Percentiles rank a stretch among this genome's conserved stretches.
These are phyloP conservation scores for Plebejus anna DNA, from an alignment of 2,888 invertebrate species.

Conservation along the genomic window DNA sequence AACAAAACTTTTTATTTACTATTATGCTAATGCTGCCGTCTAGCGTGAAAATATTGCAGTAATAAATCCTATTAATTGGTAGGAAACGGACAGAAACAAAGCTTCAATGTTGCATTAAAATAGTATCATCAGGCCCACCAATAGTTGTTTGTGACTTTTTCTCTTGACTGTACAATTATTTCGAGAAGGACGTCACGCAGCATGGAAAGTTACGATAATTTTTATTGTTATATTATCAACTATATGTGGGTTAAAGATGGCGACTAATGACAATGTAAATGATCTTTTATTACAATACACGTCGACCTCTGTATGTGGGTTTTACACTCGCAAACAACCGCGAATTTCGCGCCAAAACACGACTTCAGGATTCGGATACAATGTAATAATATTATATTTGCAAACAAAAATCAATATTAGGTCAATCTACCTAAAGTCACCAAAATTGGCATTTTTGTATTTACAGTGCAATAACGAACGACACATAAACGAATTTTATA, in stretches of 20 bases:
- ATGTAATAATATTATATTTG: too few relatives aligned
- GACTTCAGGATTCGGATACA: too few relatives aligned
- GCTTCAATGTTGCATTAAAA: not conserved
- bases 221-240: constrained; percentile 23
- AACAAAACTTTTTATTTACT: too few relatives aligned
- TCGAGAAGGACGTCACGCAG: constrained; percentile 16
- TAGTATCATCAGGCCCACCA: not conserved
- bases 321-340: not conserved
- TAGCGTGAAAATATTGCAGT: too few relatives aligned
- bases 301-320: not conserved
- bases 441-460: too few relatives aligned
- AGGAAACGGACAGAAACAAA: too few relatives aligned
- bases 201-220: constrained; percentile 22
- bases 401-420: too few relatives aligned
- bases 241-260: constrained; percentile 10
- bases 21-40: too few relatives aligned
- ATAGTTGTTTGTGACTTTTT: not conserved
- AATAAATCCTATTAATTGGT: too few relatives aligned
- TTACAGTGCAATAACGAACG: too few relatives aligned
- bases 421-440: too few relatives aligned
- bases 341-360: not conserved
- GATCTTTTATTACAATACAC: not conserved
- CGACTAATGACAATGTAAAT: not conserved
- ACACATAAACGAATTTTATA: too few relatives aligned
- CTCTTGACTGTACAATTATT: constrained; percentile 5